phyloP scores from a whole-genome alignment of 1,140 invertebrate species.

The Drosophila sucinea region DNA sequence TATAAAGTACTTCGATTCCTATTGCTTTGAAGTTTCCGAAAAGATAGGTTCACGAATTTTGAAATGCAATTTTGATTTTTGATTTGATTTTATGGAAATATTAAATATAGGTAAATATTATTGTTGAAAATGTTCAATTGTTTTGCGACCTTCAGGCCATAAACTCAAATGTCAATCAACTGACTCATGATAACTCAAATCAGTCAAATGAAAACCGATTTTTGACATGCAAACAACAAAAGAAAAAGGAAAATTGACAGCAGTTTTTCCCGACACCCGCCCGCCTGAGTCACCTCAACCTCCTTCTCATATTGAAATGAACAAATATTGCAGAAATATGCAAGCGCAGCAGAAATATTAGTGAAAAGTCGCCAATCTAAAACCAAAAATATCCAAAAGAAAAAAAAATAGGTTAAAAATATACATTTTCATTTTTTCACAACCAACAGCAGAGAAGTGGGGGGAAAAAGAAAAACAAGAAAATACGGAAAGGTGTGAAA shows the following conservation, averaged over 20 bases:
- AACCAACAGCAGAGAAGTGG: background rate
- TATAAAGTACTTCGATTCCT: too few relatives aligned
- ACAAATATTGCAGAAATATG: constrained; percentile 48
- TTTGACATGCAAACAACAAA: constrained; percentile 4
- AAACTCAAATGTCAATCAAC: background rate
- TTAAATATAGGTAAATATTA: background rate
- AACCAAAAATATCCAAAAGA: constrained; percentile 26
- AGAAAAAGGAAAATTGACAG: background rate
- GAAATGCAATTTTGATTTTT: too few relatives aligned
- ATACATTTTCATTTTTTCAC: background rate
- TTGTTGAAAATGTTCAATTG: constrained; percentile 3
- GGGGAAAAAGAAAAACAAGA: constrained; percentile 26
- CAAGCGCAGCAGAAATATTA: constrained; percentile 37
- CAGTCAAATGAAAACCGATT: constrained; percentile 5
- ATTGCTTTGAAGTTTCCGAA: too few relatives aligned
- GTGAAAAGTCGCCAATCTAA: constrained; percentile 11
- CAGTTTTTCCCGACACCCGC: background rate
- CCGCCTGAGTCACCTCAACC: background rate
- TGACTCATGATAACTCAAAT: constrained; percentile 9
- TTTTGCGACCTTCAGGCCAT: background rate
- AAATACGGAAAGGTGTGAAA: constrained; percentile 43
- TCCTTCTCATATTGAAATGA: constrained; percentile 26
- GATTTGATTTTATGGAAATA: too few relatives aligned
- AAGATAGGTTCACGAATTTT: too few relatives aligned
- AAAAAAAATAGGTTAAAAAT: constrained; percentile 16